Base-by-base conservation (phyloP, 2,797 vertebrate species). In the Paguma larvata region DNA sequence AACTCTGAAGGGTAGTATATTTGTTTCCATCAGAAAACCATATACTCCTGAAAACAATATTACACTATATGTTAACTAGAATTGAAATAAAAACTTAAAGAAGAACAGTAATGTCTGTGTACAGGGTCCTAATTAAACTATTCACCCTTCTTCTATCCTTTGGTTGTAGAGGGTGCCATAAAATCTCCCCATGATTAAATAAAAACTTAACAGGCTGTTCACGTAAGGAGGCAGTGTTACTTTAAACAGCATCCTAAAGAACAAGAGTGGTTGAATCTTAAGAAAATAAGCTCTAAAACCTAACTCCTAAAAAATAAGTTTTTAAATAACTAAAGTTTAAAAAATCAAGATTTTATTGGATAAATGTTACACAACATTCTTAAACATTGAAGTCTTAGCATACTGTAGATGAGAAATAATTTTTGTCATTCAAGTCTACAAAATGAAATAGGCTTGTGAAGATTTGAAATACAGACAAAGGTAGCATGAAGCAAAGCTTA, bases 341-440 rank as follows among this genome's bases (percentile, higher is more conserved):
- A 98, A 98, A 99, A 98, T 98, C 98, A 98, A 98, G 98, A 98
- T 98, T 99, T 99, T 99, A 99, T 99, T 99, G 99, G 97, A 99
- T 99, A 99, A 98, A 98, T 98, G 97, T 98, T 98, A 98, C 98
- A 99, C 98, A 98, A 99, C 98, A 98, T 99, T 99, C 98, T 99
- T 98, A 98, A 98, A 98, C 98, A 99, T 98, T 99, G 98, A 99
- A 98, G 98, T 99, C 98, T 98, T 98, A 98, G 98, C 98, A 98
- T 98, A 99, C 98, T 98, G 98, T 97, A 98, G 98, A 98, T 98
- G 98, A 98, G 98, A 99, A 98, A 98, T 97, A 97, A 97, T 97
- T 98, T 98, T 97, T 98, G 98, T 98, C 98, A 98, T 99, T 99
- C 98, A 99, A 98, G 98, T 99, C 98, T 98, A 99, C 98, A 98